A percentile compares a stretch with the other conserved stretches of the same genome.
Conservation (phyloP, 1,140 invertebrate genomes). For the Mycetomoellerius zeteki region DNA sequence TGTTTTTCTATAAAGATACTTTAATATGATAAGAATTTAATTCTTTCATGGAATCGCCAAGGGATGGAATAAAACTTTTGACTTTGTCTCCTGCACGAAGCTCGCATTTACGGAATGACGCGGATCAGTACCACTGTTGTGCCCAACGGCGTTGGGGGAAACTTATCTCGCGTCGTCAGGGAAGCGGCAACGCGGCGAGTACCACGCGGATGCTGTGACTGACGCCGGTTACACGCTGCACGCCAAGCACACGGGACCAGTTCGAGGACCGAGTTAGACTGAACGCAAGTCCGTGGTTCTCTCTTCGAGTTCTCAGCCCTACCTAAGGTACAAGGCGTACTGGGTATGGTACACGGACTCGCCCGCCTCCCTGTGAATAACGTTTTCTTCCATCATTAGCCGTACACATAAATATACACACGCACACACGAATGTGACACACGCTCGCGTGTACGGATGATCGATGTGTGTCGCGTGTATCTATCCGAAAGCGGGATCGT, state of each 20-base stretch:
- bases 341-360: conserved; percentile 50
- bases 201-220: conserved; percentile 53
- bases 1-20: too few species aligned
- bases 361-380: conserved; percentile 78
- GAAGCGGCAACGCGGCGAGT: conserved; percentile 15
- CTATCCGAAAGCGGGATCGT: not conserved
- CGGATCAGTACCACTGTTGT: not conserved
- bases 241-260: conserved; percentile 71
- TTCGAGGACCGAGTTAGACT: conserved; percentile 82
- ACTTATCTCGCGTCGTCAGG: conserved; percentile 23
- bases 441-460: not conserved
- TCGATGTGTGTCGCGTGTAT: not conserved
- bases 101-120: not conserved
- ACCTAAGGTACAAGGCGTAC: conserved; percentile 75
- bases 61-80: not conserved
- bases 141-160: not conserved
- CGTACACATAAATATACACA: conserved; percentile 40
- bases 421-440: not conserved
- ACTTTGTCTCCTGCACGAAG: not conserved
- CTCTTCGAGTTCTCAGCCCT: conserved; percentile 79
- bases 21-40: too few species aligned
- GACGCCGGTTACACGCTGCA: conserved; percentile 51
- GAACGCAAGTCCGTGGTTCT: conserved; percentile 77
- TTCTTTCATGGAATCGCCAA: not conserved
- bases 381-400: conserved; percentile 76